phyloP scores from a whole-genome alignment of 2,888 invertebrate genomes.

The Electrophaes corylata region DNA sequence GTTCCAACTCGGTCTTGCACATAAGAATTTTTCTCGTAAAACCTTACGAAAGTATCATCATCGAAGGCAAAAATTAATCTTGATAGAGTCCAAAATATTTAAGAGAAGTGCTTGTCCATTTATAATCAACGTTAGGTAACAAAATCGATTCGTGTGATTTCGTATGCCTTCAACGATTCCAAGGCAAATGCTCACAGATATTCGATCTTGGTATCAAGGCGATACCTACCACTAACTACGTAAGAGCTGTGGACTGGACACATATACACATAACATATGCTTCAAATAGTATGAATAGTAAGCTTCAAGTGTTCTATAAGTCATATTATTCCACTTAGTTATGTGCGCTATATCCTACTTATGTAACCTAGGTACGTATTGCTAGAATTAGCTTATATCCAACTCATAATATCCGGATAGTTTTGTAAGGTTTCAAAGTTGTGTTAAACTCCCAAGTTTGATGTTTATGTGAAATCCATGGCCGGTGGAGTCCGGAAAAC shows the following conservation, averaged over 20 bases:
- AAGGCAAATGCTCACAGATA: slow-evolving; percentile 55
- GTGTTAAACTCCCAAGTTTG: slow-evolving; percentile 50
- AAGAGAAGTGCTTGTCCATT: background rate
- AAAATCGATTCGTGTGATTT: slow-evolving; percentile 39
- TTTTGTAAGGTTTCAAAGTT: slow-evolving; percentile 52
- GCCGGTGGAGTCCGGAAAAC: slow-evolving; percentile 26
- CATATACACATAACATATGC: background rate
- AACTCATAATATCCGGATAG: slow-evolving; percentile 50
- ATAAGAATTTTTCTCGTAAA: too few relatives aligned
- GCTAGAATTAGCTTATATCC: slow-evolving; percentile 50
- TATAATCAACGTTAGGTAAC: slow-evolving; percentile 35
- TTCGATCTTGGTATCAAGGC: slow-evolving; percentile 58
- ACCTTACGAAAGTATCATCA: too few relatives aligned
- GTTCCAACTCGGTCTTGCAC: too few relatives aligned
- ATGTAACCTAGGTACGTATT: slow-evolving; percentile 28
- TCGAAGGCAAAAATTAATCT: background rate
- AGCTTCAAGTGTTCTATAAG: background rate
- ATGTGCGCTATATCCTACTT: background rate
- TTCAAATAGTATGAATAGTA: slow-evolving; percentile 12
- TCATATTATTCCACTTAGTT: too few relatives aligned
- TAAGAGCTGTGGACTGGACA: slow-evolving; percentile 34
- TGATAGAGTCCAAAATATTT: background rate
- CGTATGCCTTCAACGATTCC: slow-evolving; percentile 43
- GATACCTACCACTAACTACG: slow-evolving; percentile 42
- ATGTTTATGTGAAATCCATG: slow-evolving; percentile 42